Evolutionary conservation across 2,113 vertebrate species (phyloP).

Genomic region (Oncorhynchus kisutch): DNA sequence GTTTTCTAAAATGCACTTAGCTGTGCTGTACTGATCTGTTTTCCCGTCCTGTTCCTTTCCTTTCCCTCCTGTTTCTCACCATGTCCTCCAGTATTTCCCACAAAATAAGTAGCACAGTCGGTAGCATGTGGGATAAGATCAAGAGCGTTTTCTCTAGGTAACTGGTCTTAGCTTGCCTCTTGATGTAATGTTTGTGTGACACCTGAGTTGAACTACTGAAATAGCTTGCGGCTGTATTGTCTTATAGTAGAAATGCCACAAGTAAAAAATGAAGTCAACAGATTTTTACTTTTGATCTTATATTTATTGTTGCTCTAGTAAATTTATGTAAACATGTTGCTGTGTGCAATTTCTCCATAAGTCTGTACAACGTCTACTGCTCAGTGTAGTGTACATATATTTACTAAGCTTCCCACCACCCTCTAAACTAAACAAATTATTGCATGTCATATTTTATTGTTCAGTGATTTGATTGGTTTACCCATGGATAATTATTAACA

Average conservation of each 20-base stretch:
- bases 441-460: too few relatives aligned
- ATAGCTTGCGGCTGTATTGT: not conserved
- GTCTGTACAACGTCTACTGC: not conserved
- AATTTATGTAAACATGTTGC: too few relatives aligned
- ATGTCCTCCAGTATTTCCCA: conserved; percentile 77
- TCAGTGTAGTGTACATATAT: not conserved
- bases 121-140: conserved; percentile 85
- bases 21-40: not conserved
- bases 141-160: conserved; percentile 86
- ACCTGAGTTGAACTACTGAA: not conserved
- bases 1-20: not conserved
- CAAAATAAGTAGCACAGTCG: conserved; percentile 82
- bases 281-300: too few relatives aligned
- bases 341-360: not conserved
- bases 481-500: not conserved
- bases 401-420: not conserved
- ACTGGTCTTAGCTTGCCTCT: conserved; percentile 53
- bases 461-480: not conserved
- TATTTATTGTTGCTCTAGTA: too few relatives aligned
- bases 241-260: not conserved
- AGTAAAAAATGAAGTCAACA: not conserved
- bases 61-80: conserved; percentile 37
- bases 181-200: not conserved
- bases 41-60: not conserved
- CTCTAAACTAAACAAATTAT: too few relatives aligned